These are phyloP conservation scores for Sebastolobus alascanus DNA, from an alignment of 2,797 vertebrate species.

Conservation along the genomic window DNA sequence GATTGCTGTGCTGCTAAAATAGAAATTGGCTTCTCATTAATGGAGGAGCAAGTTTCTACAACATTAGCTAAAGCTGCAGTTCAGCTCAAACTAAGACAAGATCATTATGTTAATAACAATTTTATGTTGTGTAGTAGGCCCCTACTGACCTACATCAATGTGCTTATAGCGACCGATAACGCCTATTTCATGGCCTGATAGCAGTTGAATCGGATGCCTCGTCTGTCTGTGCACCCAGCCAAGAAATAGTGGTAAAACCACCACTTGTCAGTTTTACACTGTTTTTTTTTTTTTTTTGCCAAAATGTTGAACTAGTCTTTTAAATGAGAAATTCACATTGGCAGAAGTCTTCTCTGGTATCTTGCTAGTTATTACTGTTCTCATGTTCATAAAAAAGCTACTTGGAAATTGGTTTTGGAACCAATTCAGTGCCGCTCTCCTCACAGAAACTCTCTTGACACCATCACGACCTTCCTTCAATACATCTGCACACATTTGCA, in stretches of 20 bases:
- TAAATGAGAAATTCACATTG: too few species aligned
- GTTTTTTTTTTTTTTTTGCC: too few species aligned
- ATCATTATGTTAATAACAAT: neutral
- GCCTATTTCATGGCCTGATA: too few species aligned
- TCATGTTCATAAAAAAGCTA: neutral
- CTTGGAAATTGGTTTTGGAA: neutral
- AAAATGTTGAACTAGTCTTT: too few species aligned
- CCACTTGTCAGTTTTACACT: too few species aligned
- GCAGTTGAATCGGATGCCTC: too few species aligned
- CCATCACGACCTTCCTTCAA: neutral
- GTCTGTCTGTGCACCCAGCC: too few species aligned
- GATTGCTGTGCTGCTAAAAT: constrained; percentile 23
- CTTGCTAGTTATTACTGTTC: neutral
- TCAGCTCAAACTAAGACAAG: constrained; percentile 33
- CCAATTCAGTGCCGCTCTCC: neutral
- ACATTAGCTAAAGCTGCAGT: constrained; percentile 23
- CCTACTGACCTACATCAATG: too few species aligned
- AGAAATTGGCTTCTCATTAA: constrained; percentile 34
- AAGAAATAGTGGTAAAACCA: too few species aligned
- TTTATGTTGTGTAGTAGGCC: too few species aligned
- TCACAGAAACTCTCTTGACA: neutral
- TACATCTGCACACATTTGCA: neutral
- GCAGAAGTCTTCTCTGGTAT: neutral
- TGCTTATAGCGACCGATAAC: too few species aligned
- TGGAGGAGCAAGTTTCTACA: neutral